phyloP scores from a whole-genome alignment of 1,140 invertebrate genomes.

The Ruditapes philippinarum region DNA sequence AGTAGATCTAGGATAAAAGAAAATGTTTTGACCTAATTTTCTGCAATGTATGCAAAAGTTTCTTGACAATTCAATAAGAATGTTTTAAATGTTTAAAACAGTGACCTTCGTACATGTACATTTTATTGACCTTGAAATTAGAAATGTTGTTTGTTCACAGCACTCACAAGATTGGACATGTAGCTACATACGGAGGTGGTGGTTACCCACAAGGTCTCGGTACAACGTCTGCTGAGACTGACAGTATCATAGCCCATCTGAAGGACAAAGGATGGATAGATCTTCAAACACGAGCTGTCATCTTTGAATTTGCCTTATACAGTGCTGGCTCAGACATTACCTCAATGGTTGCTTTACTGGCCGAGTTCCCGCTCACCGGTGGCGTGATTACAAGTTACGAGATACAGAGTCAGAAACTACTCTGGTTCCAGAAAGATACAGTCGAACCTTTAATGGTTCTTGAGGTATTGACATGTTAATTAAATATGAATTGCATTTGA shows the following conservation, averaged over 20 bases:
- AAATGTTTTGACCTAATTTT: no score
- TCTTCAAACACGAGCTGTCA: conserved; percentile 75
- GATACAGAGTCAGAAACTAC: conserved; percentile 75
- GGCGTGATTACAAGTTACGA: conserved; percentile 75
- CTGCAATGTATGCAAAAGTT: no score
- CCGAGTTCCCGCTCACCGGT: conserved; percentile 77
- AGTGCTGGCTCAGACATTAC: conserved; percentile 71
- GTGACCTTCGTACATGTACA: no score
- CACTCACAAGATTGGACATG: conserved; percentile 59
- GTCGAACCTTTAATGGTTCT: conserved; percentile 80
- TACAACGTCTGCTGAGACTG: conserved; percentile 73
- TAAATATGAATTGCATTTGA: no score
- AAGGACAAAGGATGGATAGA: conserved; percentile 78
- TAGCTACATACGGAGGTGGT: conserved; percentile 77
- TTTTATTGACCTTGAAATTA: no score
- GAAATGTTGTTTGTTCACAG: conserved; percentile 46
- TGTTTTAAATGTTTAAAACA: no score
- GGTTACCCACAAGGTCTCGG: conserved; percentile 80
- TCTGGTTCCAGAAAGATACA: conserved; percentile 69
- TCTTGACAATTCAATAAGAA: no score
- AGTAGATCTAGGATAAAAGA: no score
- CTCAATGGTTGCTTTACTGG: conserved; percentile 66
- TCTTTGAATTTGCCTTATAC: conserved; percentile 75
- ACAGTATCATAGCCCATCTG: conserved; percentile 72
- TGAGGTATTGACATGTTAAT: conserved; percentile 77